Conservation (phyloP, 30 jellyfish, hydroid and myxozoan genomes). For the Hydra vulgaris region DNA sequence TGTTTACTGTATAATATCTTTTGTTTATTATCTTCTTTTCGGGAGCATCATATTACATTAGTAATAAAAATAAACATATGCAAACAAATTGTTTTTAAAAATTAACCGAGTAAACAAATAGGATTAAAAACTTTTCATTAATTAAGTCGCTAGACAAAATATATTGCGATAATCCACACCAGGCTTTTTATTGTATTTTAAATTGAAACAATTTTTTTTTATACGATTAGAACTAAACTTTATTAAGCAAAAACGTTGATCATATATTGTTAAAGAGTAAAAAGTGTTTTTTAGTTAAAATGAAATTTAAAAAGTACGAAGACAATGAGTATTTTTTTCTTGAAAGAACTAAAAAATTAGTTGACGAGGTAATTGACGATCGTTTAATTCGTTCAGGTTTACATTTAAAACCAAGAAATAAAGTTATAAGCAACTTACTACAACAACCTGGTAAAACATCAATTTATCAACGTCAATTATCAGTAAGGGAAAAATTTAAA, state of each 20-base stretch:
- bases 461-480: neutral
- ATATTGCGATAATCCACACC: neutral
- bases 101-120: neutral
- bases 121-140: neutral
- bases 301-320: neutral
- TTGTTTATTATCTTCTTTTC: neutral
- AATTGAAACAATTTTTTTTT: no score
- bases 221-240: neutral
- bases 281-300: neutral
- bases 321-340: neutral
- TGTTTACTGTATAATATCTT: no score
- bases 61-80: neutral
- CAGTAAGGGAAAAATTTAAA: conserved; percentile 9
- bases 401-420: conserved; percentile 59
- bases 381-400: conserved; percentile 79
- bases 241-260: no score
- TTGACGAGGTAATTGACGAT: conserved; percentile 75
- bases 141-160: neutral
- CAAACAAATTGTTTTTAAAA: neutral
- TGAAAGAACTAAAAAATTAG: conserved; percentile 38
- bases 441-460: neutral
- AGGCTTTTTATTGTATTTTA: no score
- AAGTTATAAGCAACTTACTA: conserved; percentile 4
- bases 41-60: neutral
- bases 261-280: no score